Percentiles rank a stretch among this genome's conserved stretches.
Evolutionary conservation across 2,113 vertebrate genomes (phyloP).

Genomic region (Gracilinanus agilis): DNA sequence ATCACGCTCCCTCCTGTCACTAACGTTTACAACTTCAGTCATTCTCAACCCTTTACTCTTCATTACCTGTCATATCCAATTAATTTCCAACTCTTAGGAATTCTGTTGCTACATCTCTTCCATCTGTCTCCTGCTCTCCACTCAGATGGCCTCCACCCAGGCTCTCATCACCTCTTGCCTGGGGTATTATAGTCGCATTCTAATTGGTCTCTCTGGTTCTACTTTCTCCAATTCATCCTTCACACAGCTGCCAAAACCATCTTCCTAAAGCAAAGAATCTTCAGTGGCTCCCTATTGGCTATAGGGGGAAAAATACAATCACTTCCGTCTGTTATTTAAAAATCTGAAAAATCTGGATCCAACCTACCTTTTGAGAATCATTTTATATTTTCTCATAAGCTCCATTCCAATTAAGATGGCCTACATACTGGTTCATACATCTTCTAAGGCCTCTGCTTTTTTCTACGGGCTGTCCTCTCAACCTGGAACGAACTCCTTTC

Average conservation of each 20-base stretch:
- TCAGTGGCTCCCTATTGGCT: background rate
- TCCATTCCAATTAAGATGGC: background rate
- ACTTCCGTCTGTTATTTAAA: background rate
- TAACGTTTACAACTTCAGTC: background rate
- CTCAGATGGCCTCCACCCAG: background rate
- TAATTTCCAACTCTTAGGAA: background rate
- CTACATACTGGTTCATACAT: background rate
- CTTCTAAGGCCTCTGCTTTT: background rate
- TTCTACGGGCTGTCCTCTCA: background rate
- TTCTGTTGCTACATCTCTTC: background rate
- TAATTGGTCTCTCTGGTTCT: background rate
- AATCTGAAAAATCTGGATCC: background rate
- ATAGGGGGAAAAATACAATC: background rate
- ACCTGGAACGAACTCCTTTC: background rate
- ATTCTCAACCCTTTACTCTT: background rate
- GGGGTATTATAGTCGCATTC: background rate
- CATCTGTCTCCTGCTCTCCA: background rate
- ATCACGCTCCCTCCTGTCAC: background rate
- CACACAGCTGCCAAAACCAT: background rate
- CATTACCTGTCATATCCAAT: background rate
- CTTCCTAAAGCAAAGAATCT: background rate
- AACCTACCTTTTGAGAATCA: background rate
- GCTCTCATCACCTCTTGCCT: background rate
- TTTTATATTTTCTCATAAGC: background rate
- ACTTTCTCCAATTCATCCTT: background rate